These are phyloP conservation scores for Hymenochirus boettgeri DNA, from an alignment of 2,113 vertebrate genomes.

Conservation along the genomic window DNA sequence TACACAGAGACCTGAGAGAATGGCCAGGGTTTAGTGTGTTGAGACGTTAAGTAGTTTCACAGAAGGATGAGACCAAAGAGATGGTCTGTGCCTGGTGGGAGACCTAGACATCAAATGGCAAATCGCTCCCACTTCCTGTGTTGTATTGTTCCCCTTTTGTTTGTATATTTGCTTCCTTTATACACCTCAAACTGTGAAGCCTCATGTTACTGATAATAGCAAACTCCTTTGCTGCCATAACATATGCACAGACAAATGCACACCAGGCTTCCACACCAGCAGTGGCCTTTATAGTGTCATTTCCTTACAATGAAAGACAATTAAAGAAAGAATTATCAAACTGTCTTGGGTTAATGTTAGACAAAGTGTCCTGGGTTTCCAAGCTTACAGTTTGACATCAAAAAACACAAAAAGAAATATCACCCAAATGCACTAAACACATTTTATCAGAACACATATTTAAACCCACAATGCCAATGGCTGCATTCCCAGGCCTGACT, in stretches of 20 bases:
- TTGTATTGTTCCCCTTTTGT: slow-evolving; percentile 59
- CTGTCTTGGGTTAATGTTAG: too few species aligned
- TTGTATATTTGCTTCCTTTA: slow-evolving; percentile 62
- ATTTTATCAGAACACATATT: too few species aligned
- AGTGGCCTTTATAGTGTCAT: slow-evolving; percentile 1
- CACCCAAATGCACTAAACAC: too few species aligned
- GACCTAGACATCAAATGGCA: slow-evolving; percentile 60
- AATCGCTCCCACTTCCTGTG: slow-evolving; percentile 52
- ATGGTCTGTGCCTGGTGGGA: slow-evolving; percentile 58
- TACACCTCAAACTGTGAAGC: slow-evolving; percentile 72
- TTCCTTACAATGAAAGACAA: too few species aligned
- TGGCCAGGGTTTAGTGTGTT: slow-evolving; percentile 7
- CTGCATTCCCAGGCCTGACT: too few species aligned
- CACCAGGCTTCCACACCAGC: slow-evolving; percentile 16
- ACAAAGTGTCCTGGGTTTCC: too few species aligned
- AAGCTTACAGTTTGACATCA: too few species aligned
- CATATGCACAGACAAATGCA: slow-evolving; percentile 23
- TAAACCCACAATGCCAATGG: too few species aligned
- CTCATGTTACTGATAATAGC: slow-evolving; percentile 42
- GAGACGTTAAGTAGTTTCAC: slow-evolving; percentile 66
- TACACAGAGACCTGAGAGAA: slow-evolving; percentile 9
- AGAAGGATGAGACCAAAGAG: slow-evolving; percentile 73
- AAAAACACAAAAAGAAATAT: too few species aligned
- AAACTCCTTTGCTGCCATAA: slow-evolving; percentile 17
- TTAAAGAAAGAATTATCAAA: too few species aligned